A percentile compares a stretch with the other conserved stretches of the same genome.
Conservation (phyloP, 2,797 vertebrate genomes). For the Karalla daura region DNA sequence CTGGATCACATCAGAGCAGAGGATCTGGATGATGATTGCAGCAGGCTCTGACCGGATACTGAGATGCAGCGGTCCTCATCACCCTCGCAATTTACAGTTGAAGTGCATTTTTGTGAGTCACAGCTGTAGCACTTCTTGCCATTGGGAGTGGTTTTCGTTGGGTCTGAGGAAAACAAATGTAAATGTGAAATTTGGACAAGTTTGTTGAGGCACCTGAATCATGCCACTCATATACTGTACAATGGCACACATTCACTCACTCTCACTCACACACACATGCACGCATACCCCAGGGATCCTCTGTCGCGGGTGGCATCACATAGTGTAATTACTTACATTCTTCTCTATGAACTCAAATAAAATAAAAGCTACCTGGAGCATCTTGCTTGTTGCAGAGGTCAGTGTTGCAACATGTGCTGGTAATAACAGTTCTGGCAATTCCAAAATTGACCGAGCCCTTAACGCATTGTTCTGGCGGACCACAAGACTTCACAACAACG, state of each 20-base stretch:
- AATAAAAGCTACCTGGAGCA: conserved; percentile 49
- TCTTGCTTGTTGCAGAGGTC: conserved; percentile 54
- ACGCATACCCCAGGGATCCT: too few relatives aligned
- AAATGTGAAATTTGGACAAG: too few relatives aligned
- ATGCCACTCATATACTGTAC: too few relatives aligned
- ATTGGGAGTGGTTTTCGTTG: conserved; percentile 7
- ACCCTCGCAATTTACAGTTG: conserved; percentile 39
- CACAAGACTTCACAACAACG: conserved; percentile 7
- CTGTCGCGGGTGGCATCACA: too few relatives aligned
- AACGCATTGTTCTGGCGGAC: conserved; percentile 12
- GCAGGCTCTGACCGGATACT: conserved; percentile 32
- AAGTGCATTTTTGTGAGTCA: conserved; percentile 9
- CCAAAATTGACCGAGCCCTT: conserved; percentile 54
- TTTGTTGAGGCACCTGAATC: too few relatives aligned
- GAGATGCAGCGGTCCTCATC: conserved; percentile 62
- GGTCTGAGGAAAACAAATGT: conserved; percentile 21
- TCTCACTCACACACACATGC: too few relatives aligned
- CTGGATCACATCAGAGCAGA: conserved; percentile 2
- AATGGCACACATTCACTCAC: too few relatives aligned
- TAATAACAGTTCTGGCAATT: accelerated
- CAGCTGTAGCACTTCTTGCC: conserved; percentile 65
- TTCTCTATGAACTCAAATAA: too few relatives aligned
- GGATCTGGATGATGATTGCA: neutral
- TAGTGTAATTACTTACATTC: too few relatives aligned
- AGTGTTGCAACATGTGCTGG: conserved; percentile 53